These are phyloP conservation scores for Catostylus mosaicus DNA, from an alignment of 30 jellyfish, hydroid and myxozoan species.

Conservation along the genomic window DNA sequence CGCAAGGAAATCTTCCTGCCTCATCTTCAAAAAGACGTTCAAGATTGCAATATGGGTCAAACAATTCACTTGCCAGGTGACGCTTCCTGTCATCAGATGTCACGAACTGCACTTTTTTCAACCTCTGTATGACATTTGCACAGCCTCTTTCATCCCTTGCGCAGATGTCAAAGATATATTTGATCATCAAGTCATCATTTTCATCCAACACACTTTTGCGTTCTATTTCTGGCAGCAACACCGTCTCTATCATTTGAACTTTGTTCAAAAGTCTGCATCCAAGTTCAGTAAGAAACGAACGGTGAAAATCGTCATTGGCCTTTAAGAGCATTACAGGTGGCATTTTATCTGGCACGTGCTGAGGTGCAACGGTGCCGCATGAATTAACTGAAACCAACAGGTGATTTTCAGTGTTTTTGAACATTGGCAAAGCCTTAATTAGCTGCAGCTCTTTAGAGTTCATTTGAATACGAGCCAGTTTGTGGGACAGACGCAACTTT, in stretches of 20 bases:
- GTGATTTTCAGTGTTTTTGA: neutral
- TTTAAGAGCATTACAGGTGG: slow-evolving; percentile 10
- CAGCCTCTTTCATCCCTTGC: neutral
- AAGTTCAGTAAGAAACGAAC: neutral
- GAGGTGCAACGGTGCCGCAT: slow-evolving; percentile 15
- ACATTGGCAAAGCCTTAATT: slow-evolving; percentile 18
- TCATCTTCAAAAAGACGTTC: slow-evolving; percentile 36
- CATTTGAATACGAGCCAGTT: neutral
- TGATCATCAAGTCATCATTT: neutral
- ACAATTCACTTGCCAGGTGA: slow-evolving; percentile 32
- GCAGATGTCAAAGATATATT: neutral
- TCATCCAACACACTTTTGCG: slow-evolving; percentile 2
- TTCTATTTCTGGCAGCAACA: slow-evolving; percentile 17
- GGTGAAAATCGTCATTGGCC: neutral
- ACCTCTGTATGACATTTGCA: neutral
- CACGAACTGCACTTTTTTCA: slow-evolving; percentile 13
- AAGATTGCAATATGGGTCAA: slow-evolving; percentile 25
- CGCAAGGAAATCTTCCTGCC: slow-evolving; percentile 48
- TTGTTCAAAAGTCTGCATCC: slow-evolving; percentile 21
- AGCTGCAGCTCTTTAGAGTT: neutral
- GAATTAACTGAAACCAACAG: slow-evolving; percentile 19
- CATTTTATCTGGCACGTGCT: neutral
- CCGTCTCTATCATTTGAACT: slow-evolving; percentile 1
- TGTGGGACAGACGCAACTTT: neutral
- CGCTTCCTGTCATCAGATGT: slow-evolving; percentile 33